A percentile compares a stretch with the other conserved stretches of the same genome.
These are phyloP conservation scores for Parauchenoglanis punctatus DNA, from an alignment of 2,797 vertebrate species.

Conservation along the genomic window DNA sequence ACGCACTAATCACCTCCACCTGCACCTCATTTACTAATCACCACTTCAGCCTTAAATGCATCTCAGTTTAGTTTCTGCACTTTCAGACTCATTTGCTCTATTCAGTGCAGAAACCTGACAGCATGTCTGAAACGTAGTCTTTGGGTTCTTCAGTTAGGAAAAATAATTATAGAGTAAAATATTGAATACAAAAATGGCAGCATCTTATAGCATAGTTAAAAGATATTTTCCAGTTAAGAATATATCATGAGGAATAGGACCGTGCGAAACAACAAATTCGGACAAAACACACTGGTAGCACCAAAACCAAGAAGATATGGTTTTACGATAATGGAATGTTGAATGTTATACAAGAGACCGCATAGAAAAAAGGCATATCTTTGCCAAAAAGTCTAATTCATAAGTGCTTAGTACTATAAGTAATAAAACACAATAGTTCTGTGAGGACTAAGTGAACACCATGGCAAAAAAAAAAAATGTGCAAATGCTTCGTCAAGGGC, in stretches of 20 bases:
- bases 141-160: not conserved
- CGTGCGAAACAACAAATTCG: not conserved
- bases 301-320: not conserved
- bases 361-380: not conserved
- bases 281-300: no score
- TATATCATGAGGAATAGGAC: not conserved
- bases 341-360: not conserved
- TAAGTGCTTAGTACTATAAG: not conserved
- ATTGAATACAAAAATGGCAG: no score
- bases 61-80: not conserved
- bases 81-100: not conserved
- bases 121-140: not conserved
- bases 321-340: not conserved
- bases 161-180: no score
- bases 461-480: not conserved
- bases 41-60: not conserved
- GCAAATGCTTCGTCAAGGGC: not conserved
- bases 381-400: not conserved
- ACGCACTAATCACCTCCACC: not conserved
- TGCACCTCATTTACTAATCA: constrained; percentile 3
- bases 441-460: not conserved
- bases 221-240: not conserved
- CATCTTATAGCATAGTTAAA: not conserved
- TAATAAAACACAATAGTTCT: not conserved
- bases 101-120: not conserved